These are phyloP conservation scores for Oreonectes daqikongensis DNA, from an alignment of 2,797 vertebrate genomes.

Conservation along the genomic window DNA sequence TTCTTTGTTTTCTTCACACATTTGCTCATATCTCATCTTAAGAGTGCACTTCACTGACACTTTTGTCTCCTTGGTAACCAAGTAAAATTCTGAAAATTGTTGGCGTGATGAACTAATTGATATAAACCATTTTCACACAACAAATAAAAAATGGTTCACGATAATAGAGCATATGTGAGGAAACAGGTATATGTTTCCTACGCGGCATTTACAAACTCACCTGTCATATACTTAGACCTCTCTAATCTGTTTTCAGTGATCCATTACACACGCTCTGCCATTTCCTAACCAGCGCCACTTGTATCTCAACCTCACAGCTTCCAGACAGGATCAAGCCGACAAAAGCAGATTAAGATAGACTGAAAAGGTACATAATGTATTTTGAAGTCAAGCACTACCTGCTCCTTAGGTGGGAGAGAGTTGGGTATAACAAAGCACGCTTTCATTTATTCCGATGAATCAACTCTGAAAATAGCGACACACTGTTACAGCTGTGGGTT, in stretches of 20 bases:
- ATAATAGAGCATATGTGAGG: background rate
- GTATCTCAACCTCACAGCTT: background rate
- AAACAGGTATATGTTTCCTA: background rate
- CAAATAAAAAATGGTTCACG: background rate
- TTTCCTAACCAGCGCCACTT: conserved; percentile 3
- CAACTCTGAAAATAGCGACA: conserved; percentile 43
- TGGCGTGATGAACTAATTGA: background rate
- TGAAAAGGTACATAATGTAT: background rate
- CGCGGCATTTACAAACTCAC: background rate
- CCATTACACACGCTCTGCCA: background rate
- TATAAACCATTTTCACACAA: background rate
- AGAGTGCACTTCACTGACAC: background rate
- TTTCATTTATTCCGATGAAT: conserved; percentile 48
- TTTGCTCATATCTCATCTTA: background rate
- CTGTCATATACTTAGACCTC: conserved; percentile 1
- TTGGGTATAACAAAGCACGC: conserved; percentile 14
- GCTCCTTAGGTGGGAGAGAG: background rate
- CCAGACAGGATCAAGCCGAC: conserved; percentile 9
- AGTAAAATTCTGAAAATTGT: background rate
- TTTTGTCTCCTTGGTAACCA: background rate
- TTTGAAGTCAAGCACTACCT: conserved; percentile 17
- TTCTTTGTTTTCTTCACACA: too few species aligned
- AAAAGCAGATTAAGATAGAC: background rate
- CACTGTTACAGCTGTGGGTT: conserved; percentile 33
- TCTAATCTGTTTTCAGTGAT: conserved; percentile 11